Conservation (phyloP, 2,888 invertebrate genomes). For the Latrodectus hesperus region DNA sequence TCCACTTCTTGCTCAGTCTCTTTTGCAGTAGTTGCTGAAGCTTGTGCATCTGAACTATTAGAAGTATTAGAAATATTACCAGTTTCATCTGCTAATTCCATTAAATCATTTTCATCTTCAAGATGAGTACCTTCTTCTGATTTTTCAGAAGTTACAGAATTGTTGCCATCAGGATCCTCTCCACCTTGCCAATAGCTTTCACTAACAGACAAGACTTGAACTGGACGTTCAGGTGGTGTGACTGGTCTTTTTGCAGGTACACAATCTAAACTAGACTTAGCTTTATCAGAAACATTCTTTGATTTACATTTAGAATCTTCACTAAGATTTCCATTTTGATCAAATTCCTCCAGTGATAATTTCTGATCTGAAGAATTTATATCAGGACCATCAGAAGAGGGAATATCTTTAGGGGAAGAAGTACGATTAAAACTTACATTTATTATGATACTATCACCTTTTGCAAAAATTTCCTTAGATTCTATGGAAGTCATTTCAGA, state of each 20-base stretch:
- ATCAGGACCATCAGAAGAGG: slow-evolving; percentile 18
- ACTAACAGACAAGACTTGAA: slow-evolving; percentile 56
- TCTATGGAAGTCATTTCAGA: slow-evolving; percentile 69
- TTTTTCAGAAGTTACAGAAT: slow-evolving; percentile 47
- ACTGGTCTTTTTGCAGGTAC: slow-evolving; percentile 37
- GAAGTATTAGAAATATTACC: slow-evolving; percentile 51
- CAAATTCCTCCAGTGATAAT: slow-evolving; percentile 24
- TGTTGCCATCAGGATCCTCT: slow-evolving; percentile 59
- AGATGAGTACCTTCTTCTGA: slow-evolving; percentile 19
- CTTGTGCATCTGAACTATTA: slow-evolving; percentile 29
- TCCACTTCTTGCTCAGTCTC: slow-evolving; percentile 17
- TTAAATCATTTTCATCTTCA: slow-evolving; percentile 48
- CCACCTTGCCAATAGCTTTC: slow-evolving; percentile 65
- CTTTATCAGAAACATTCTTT: slow-evolving; percentile 37
- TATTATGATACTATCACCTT: slow-evolving; percentile 93
- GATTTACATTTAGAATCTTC: slow-evolving; percentile 37
- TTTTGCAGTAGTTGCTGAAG: slow-evolving; percentile 7
- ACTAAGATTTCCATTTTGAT: slow-evolving; percentile 24
- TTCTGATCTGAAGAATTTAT: slow-evolving; percentile 40
- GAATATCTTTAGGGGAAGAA: slow-evolving; percentile 49
- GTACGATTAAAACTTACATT: slow-evolving; percentile 84
- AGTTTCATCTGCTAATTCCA: slow-evolving; percentile 28
- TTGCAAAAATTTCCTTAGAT: slow-evolving; percentile 91
- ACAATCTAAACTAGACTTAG: slow-evolving; percentile 17
- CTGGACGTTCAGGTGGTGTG: slow-evolving; percentile 57